phyloP scores from a whole-genome alignment of 2,888 invertebrate species.

The Julus scandinavius region DNA sequence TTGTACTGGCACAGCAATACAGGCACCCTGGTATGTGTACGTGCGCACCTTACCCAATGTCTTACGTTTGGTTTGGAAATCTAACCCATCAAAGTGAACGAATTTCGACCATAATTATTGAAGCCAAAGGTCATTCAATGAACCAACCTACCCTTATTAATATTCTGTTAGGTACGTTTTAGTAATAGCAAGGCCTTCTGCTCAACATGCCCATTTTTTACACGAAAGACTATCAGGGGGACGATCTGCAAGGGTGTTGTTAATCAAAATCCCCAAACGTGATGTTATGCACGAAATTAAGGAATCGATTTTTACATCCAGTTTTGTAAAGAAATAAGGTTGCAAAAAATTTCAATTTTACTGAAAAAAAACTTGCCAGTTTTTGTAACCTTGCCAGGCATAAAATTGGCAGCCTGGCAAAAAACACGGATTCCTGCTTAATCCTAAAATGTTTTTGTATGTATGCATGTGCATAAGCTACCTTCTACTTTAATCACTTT shows the following conservation, averaged over 20 bases:
- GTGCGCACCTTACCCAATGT: not conserved
- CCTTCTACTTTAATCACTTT: too few relatives aligned
- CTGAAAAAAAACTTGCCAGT: not conserved
- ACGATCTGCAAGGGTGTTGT: not conserved
- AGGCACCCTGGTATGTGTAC: not conserved
- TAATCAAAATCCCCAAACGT: slow-evolving; percentile 17
- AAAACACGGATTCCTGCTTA: not conserved
- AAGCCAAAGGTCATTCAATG: slow-evolving; percentile 14
- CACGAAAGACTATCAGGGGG: not conserved
- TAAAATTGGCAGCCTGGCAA: not conserved
- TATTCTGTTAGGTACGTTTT: not conserved
- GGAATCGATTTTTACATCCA: not conserved
- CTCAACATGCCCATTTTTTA: not conserved
- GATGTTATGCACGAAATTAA: slow-evolving; percentile 28
- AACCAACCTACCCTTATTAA: not conserved
- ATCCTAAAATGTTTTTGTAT: not conserved
- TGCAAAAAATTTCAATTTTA: not conserved
- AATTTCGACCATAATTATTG: not conserved
- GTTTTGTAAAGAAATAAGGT: not conserved
- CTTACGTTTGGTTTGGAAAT: not conserved
- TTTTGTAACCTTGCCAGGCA: not conserved
- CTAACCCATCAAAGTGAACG: not conserved
- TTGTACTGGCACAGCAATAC: not conserved
- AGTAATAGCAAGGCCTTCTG: not conserved
- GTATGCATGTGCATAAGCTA: not conserved